Conservation (phyloP, 2,888 invertebrate genomes). For the Onthophagus sagittarius region DNA sequence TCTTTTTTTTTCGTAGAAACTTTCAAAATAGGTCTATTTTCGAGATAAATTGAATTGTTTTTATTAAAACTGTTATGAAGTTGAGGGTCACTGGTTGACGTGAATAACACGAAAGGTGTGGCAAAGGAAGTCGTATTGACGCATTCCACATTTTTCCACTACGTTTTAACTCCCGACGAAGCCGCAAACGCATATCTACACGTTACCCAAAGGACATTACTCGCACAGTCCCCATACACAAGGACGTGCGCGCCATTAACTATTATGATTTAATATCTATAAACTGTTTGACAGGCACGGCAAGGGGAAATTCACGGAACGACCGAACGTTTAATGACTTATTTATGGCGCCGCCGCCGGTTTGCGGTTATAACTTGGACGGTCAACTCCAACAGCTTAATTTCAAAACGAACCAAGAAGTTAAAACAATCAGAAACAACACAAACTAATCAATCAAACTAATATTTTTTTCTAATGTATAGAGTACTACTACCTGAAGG, state of each 20-base stretch:
- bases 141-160: slow-evolving; percentile 17
- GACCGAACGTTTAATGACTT: background rate
- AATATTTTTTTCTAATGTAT: too few species aligned
- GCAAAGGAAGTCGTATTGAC: slow-evolving; percentile 21
- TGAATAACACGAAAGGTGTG: slow-evolving; percentile 19
- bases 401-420: too few species aligned
- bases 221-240: slow-evolving; percentile 23
- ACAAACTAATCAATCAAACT: too few species aligned
- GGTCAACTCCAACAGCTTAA: background rate
- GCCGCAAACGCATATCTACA: slow-evolving; percentile 26
- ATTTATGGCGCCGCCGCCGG: background rate
- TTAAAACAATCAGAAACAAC: too few species aligned
- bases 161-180: background rate
- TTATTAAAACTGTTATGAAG: background rate
- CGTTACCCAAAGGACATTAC: slow-evolving; percentile 31
- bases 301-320: slow-evolving; percentile 6
- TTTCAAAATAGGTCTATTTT: background rate
- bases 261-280: slow-evolving; percentile 26
- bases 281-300: slow-evolving; percentile 10
- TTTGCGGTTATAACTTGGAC: background rate
- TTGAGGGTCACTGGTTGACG: background rate
- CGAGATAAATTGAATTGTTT: background rate
- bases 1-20: too few species aligned
- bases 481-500: too few species aligned
- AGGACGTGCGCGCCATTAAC: slow-evolving; percentile 33